A percentile compares a stretch with the other conserved stretches of the same genome.
These are phyloP conservation scores for Aspidiotus rigidus DNA, from an alignment of 2,888 invertebrate species.

Conservation along the genomic window DNA sequence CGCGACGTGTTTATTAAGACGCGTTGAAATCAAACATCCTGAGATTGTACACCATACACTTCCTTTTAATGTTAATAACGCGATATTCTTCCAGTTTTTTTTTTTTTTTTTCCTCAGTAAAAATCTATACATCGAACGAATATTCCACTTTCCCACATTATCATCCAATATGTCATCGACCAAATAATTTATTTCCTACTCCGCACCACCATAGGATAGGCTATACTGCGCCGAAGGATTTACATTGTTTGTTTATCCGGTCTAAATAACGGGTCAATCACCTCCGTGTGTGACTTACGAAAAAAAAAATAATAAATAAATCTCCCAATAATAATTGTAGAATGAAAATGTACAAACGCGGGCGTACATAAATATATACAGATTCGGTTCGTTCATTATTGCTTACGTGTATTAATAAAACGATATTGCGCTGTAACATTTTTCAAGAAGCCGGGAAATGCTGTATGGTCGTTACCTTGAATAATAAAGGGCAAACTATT, in stretches of 20 bases:
- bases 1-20: no score
- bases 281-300: neutral
- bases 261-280: conserved; percentile 1
- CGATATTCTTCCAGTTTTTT: no score
- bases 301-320: neutral
- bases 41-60: no score
- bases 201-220: neutral
- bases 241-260: conserved; percentile 4
- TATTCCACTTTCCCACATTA: neutral
- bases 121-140: no score
- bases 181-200: neutral
- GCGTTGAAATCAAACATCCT: no score
- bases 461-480: neutral
- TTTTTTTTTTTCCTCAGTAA: no score
- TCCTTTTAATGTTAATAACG: no score
- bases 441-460: conserved; percentile 1
- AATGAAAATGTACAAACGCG: no score
- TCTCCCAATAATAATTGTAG: no score
- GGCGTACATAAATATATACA: no score
- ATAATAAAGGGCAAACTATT: neutral
- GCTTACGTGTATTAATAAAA: neutral
- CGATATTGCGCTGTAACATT: neutral
- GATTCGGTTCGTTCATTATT: no score
- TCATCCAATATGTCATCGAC: neutral
- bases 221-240: neutral